Conservation (phyloP, 2,888 invertebrate species). For the Nemotelus nigrinus region DNA sequence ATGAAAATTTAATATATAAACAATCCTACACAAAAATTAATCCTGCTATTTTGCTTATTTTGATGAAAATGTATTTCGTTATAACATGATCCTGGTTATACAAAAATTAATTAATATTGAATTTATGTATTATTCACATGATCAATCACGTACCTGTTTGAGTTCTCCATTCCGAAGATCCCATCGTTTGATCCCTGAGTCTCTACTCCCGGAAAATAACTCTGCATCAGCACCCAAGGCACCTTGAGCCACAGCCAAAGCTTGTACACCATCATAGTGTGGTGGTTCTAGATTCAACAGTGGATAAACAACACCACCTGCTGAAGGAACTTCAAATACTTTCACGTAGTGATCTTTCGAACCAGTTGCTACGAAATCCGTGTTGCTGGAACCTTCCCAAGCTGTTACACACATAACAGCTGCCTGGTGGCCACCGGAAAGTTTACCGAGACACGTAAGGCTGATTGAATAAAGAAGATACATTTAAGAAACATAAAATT, state of each 20-base stretch:
- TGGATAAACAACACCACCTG: conserved; percentile 68
- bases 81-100: no score
- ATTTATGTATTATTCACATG: no score
- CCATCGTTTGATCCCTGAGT: conserved; percentile 89
- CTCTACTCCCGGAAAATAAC: conserved; percentile 85
- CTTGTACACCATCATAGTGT: conserved; percentile 90
- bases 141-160: conserved; percentile 55
- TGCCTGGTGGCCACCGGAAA: conserved; percentile 83
- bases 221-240: conserved; percentile 61
- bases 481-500: conserved; percentile 15
- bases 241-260: conserved; percentile 74
- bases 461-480: conserved; percentile 58
- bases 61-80: no score
- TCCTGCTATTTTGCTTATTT: no score
- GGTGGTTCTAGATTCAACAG: conserved; percentile 80
- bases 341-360: conserved; percentile 88
- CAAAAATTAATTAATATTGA: no score
- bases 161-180: conserved; percentile 67
- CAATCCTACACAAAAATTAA: no score
- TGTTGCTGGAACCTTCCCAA: conserved; percentile 65
- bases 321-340: conserved; percentile 65
- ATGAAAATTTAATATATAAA: no score
- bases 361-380: conserved; percentile 79
- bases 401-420: conserved; percentile 85
- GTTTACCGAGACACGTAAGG: conserved; percentile 76